Evolutionary conservation across 2,113 vertebrate species (phyloP), one percentile per base, ranked within the genome.

Genomic region (Mugil cephalus): DNA sequence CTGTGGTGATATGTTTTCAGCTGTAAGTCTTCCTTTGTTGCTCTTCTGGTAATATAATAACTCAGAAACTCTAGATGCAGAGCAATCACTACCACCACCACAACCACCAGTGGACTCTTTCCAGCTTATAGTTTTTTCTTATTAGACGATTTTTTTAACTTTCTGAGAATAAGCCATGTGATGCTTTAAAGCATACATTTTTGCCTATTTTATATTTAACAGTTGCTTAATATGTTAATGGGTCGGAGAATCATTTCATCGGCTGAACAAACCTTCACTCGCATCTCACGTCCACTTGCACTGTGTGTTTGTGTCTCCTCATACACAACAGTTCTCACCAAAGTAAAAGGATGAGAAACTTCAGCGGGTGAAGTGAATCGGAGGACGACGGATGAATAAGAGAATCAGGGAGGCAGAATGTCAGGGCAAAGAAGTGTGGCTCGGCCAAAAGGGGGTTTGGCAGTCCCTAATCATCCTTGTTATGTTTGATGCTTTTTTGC

Each of bases 21-120:
- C 77, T 87, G 78, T 89, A 87, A 90, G 94, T 95, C 93, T 94
- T 94, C 93, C 93, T 94, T 92, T 88, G 90, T 93, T 90, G 89
- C 92, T 92, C 90, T 91, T 89, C 79, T 87, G 80, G 72, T 91
- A 75, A 88, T 87, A 78, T 77, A 90, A 89, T 74, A 84, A 91
- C 80, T 91, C 79, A 82, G 85, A 90, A 30, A 92, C 86, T 90
- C 60, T 82, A 83, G 85, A 91, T 85, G 86, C 74, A 83, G 89
- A 90, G 88, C 85, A 91, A 88, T 92, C 79, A 86, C 86, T 68
- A 87, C 71, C 82, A 77, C 83, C 74, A 54, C 80, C 80, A 79
- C 86, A 64, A 77, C 77, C 87, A 47, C 73, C 74, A 82, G 69
- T 85, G 80, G 83, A 84, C 83, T 90, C 81, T 85, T 86, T 91